Conservation (phyloP, 1,140 invertebrate genomes). For the Anadara kagoshimensis region DNA sequence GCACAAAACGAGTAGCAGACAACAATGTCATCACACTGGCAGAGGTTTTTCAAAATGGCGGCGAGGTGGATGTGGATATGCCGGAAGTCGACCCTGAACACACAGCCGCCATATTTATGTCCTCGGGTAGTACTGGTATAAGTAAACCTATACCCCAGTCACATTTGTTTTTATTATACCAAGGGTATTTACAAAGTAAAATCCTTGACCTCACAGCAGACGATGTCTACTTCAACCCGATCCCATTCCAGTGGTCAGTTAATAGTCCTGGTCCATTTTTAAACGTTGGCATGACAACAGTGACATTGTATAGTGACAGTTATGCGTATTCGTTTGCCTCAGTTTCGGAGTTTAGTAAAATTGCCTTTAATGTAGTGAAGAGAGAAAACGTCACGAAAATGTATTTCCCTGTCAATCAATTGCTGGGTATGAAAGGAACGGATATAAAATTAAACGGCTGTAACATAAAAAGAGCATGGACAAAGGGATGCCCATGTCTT, state of each 20-base stretch:
- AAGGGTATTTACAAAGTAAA: background rate
- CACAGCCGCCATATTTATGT: conserved; percentile 2
- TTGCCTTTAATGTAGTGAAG: background rate
- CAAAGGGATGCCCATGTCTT: background rate
- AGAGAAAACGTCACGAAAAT: conserved; percentile 7
- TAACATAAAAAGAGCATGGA: background rate
- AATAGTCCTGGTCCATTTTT: conserved; percentile 1
- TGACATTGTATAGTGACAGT: background rate
- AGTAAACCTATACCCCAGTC: conserved; percentile 14
- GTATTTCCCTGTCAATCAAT: background rate
- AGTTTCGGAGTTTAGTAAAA: background rate
- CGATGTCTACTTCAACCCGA: conserved; percentile 5
- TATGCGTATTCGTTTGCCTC: background rate
- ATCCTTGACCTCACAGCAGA: background rate
- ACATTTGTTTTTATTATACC: background rate
- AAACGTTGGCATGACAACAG: background rate
- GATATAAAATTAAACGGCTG: background rate
- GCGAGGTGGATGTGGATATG: background rate
- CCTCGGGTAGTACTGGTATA: conserved; percentile 24
- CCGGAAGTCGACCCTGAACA: conserved; percentile 18
- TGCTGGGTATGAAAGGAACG: conserved; percentile 2
- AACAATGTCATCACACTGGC: too few relatives aligned
- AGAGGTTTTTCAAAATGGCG: background rate
- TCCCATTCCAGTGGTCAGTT: conserved; percentile 15
- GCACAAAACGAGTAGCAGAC: too few relatives aligned